Evolutionary conservation across 2,888 invertebrate genomes (phyloP).

Genomic region (Lissonota sp.): DNA sequence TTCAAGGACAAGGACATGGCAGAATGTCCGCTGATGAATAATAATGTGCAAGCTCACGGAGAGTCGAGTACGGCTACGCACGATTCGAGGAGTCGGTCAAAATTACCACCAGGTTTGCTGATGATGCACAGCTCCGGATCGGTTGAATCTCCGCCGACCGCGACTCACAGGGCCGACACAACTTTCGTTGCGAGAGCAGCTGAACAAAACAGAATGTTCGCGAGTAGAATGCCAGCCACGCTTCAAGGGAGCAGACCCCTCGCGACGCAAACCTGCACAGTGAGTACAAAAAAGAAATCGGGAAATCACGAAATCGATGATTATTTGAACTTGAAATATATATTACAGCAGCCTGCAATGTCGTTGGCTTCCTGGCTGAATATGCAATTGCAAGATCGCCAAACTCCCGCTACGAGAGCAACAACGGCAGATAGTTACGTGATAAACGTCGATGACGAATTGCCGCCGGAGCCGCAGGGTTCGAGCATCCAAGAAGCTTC

Average conservation of each 20-base stretch:
- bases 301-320: neutral
- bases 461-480: slow-evolving; percentile 52
- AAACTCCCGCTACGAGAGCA: slow-evolving; percentile 81
- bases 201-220: slow-evolving; percentile 72
- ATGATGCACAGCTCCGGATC: slow-evolving; percentile 52
- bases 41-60: slow-evolving; percentile 26
- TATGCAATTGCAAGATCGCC: slow-evolving; percentile 70
- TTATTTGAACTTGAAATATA: slow-evolving; percentile 36
- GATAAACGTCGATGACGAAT: slow-evolving; percentile 76
- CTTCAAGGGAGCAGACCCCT: slow-evolving; percentile 88
- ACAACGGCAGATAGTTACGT: slow-evolving; percentile 80
- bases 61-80: slow-evolving; percentile 3
- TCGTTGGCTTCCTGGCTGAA: slow-evolving; percentile 77
- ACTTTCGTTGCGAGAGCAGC: slow-evolving; percentile 66
- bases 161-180: slow-evolving; percentile 54
- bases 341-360: slow-evolving; percentile 72
- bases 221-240: slow-evolving; percentile 82
- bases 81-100: slow-evolving; percentile 28
- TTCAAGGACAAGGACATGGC: slow-evolving; percentile 38
- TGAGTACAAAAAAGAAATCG: slow-evolving; percentile 72
- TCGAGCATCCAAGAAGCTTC: slow-evolving; percentile 64
- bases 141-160: slow-evolving; percentile 45
- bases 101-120: slow-evolving; percentile 51
- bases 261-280: slow-evolving; percentile 87
- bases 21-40: slow-evolving; percentile 32